Evolutionary conservation across 2,888 invertebrate species (phyloP), one percentile per base, ranked within the genome.

Genomic region (Hesperia comma): DNA sequence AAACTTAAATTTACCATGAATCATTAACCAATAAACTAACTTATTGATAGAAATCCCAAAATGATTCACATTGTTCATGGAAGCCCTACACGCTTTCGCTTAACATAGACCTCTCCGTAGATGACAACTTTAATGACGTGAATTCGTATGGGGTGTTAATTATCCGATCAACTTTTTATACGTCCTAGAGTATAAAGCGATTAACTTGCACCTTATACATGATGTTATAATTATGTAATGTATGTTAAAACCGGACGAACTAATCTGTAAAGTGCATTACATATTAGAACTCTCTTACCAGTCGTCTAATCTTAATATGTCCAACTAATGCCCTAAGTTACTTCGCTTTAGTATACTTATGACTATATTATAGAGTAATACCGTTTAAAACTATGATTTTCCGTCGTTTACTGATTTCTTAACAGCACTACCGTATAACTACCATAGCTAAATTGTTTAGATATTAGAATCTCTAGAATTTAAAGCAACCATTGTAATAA

Each of bases 181-280:
- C 33, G 54, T 66, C 64, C 60, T 66, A 66, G 60, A 58, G 43
- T 60, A 64, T 58, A n/a, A 66, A 67, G 67, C 61, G 37, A 67
- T 67, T 57, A 67, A 55, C 78, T 75, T 5, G 64, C 63, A 75
- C 79, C 75, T 63, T 49, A 49, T 49, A 49, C 19, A 46, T 46
- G 17, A 49, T 19, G 19, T 12, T 49, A 49, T 49, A 49, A 49
- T 19, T 49, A 49, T 19, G 12, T 19, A 49, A 49, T 12, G 2
- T 8, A 49, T 46, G 46, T 46, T 46, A 17, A 46, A 17, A 17
- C 46, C 46, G 17, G 46, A 46, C 2, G 17, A 46, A 46, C 7
- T 46, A 46, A 46, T 46, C 51, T 21, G 51, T 21, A 51, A 51
- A 51, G 21, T 21, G 21, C 0, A 7, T 51, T 12, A 51, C 21